Evolutionary conservation across 1,140 invertebrate species (phyloP), one percentile per base, ranked within the genome.

Genomic region (Zaprionus vittiger): DNA sequence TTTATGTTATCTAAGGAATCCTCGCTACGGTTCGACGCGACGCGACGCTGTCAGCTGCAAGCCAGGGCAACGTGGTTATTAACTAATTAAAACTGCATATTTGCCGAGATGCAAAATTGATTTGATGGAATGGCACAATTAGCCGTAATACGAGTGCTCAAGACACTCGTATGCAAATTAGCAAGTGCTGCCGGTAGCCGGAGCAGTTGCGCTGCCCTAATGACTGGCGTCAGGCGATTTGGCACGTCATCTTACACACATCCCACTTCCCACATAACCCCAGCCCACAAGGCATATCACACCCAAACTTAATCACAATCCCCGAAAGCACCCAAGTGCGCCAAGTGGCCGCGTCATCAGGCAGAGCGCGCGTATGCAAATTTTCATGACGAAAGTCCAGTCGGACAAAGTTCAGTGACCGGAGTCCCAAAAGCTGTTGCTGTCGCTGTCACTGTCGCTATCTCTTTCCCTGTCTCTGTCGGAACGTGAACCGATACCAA

Each of bases 31-130:
- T 52, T 47, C 77, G 59, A 47, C 67, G 62, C 68, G 47, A 69
- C 79, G 70, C 72, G 83, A 79, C 74, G 55, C 56, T 86, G 84
- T 78, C 85, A 90, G 84, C 63, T 90, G 83, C 80, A 31, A 67
- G 56, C 64, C 70, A 73, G 72, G 34, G 68, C 73, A 44, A 60
- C 28, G 34, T 67, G 60, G 72, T 89, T 90, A 89, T 89, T 85
- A 90, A 82, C 86, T 89, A 90, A 89, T 89, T 90, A 89, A 89
- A 89, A 64, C 79, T 91, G 85, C 85, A 89, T 89, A 89, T 84
- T 90, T 89, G 44, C 69, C 74, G 52, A 89, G 84, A 87, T 87
- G 69, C 69, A 52, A 77, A 85, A 90, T 77, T 74, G 82, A 89
- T 82, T 89, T 77, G 77, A 62, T 55, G 47, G 24, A 77, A 79